Percentiles rank a stretch among this genome's conserved stretches.
phyloP scores from a whole-genome alignment of 2,797 vertebrate genomes.

The Hephaestus fuliginosus region DNA sequence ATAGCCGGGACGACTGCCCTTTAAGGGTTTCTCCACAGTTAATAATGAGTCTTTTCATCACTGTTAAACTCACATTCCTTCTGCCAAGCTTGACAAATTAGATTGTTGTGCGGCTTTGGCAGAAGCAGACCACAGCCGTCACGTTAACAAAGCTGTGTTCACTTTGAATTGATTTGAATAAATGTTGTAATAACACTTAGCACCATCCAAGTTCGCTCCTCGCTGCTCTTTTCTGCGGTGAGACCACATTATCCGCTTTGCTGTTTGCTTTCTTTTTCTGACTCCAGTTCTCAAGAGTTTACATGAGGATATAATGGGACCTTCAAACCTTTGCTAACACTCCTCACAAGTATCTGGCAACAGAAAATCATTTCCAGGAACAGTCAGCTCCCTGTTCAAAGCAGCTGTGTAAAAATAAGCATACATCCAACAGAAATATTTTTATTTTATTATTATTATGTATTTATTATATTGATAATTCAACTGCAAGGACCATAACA shows the following conservation, averaged over 20 bases:
- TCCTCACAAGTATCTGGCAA: background rate
- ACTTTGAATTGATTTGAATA: slow-evolving; percentile 38
- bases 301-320: background rate
- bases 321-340: background rate
- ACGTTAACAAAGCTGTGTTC: slow-evolving; percentile 52
- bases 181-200: slow-evolving; percentile 33
- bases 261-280: slow-evolving; percentile 27
- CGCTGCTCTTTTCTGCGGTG: slow-evolving; percentile 13
- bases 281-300: background rate
- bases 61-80: slow-evolving; percentile 30
- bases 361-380: slow-evolving; percentile 3
- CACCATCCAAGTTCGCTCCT: background rate
- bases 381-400: slow-evolving; percentile 7
- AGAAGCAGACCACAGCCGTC: slow-evolving; percentile 30
- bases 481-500: background rate
- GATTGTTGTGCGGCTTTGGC: slow-evolving; percentile 53
- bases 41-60: slow-evolving; percentile 37
- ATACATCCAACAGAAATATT: background rate
- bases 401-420: slow-evolving; percentile 24
- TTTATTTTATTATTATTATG: background rate
- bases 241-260: background rate
- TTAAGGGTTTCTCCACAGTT: slow-evolving; percentile 34
- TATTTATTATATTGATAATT: background rate
- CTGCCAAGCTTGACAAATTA: slow-evolving; percentile 31
- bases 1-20: slow-evolving; percentile 8